A percentile compares a stretch with the other conserved stretches of the same genome.
These are phyloP conservation scores for Epinotia bilunana DNA, from an alignment of 2,888 invertebrate species.

Conservation along the genomic window DNA sequence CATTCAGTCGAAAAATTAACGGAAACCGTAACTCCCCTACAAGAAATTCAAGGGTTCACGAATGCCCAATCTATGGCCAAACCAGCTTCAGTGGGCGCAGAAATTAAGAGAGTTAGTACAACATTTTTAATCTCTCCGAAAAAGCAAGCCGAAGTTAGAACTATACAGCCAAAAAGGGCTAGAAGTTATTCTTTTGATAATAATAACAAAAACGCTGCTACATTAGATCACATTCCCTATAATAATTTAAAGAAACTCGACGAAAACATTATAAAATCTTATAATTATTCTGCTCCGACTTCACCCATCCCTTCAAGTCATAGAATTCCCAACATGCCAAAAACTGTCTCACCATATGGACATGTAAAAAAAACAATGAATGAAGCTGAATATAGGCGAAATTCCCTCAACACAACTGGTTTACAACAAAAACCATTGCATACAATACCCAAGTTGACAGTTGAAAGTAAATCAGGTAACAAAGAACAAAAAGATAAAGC, in stretches of 20 bases:
- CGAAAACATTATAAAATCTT: constrained; percentile 60
- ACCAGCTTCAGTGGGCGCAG: constrained; percentile 77
- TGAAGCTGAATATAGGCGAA: constrained; percentile 73
- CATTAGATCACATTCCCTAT: constrained; percentile 19
- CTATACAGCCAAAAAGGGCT: constrained; percentile 75
- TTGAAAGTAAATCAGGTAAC: constrained; percentile 47
- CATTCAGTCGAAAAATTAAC: constrained; percentile 74
- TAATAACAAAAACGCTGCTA: constrained; percentile 53
- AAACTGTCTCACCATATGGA: constrained; percentile 75
- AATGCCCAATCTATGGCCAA: constrained; percentile 64
- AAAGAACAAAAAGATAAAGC: constrained; percentile 80
- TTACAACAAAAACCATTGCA: constrained; percentile 4
- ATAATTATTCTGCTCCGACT: constrained; percentile 79
- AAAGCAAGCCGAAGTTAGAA: constrained; percentile 78
- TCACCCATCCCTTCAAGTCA: constrained; percentile 71
- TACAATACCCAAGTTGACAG: not conserved
- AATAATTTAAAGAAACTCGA: constrained; percentile 41
- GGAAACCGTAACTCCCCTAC: constrained; percentile 65
- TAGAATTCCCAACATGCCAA: constrained; percentile 76
- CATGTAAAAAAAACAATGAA: constrained; percentile 73
- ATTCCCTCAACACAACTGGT: constrained; percentile 63
- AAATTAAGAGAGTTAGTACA: constrained; percentile 79
- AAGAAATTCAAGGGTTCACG: constrained; percentile 70
- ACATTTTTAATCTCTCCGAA: constrained; percentile 78
- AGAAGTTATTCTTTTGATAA: constrained; percentile 74